phyloP scores from a whole-genome alignment of 2,797 vertebrate genomes.

The Ispidina lecontei region DNA sequence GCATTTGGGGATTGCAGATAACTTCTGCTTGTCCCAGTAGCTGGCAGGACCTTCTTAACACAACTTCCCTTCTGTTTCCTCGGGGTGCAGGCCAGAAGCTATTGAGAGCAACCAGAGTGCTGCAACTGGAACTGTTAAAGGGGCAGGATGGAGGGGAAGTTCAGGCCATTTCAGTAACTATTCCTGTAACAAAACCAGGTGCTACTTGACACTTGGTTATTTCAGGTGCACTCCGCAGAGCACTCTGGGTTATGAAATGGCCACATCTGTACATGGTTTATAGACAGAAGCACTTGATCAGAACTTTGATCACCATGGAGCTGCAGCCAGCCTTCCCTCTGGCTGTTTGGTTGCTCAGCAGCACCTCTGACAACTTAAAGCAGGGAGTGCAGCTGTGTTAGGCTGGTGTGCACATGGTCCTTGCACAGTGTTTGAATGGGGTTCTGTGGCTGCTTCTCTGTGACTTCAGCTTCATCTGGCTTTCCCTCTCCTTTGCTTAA shows the following conservation, averaged over 20 bases:
- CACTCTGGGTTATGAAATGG: not conserved
- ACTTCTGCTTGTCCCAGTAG: not conserved
- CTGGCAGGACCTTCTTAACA: not conserved
- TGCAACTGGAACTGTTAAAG: not conserved
- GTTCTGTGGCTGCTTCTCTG: not conserved
- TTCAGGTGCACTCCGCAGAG: not conserved
- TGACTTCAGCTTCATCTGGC: not conserved
- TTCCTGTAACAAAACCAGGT: not conserved
- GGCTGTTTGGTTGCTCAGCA: not conserved
- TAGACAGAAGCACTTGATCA: not conserved
- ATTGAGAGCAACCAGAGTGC: not conserved
- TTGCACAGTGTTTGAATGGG: not conserved
- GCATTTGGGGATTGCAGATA: not conserved
- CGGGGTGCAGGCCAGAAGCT: not conserved
- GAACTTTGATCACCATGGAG: not conserved
- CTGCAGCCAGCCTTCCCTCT: not conserved
- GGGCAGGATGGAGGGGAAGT: not conserved
- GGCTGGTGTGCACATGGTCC: not conserved
- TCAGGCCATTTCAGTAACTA: not conserved
- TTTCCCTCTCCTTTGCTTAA: not conserved
- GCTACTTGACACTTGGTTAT: not conserved
- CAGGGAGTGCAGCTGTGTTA: not conserved
- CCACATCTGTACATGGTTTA: not conserved
- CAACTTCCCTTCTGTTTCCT: not conserved
- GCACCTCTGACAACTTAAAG: not conserved